Evolutionary conservation across 2,113 vertebrate species (phyloP).

Genomic region (Cavia aperea): DNA sequence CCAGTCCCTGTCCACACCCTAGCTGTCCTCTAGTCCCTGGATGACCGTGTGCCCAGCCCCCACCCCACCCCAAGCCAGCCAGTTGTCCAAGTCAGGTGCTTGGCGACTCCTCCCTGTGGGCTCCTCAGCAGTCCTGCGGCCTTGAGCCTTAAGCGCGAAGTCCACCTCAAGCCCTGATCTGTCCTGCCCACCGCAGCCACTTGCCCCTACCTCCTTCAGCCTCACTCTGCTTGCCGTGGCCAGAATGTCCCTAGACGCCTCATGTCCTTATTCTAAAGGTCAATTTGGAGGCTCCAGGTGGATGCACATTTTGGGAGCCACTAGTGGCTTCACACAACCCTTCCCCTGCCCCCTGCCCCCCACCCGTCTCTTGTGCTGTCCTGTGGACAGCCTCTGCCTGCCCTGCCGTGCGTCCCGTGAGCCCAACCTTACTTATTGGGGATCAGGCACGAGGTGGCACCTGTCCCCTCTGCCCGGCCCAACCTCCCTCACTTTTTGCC

Average conservation of each 20-base stretch:
- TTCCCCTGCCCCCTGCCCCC: background rate
- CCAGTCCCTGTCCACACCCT: background rate
- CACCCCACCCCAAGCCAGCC: background rate
- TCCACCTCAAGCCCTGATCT: background rate
- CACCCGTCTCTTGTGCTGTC: fast-evolving
- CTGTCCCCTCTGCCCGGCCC: background rate
- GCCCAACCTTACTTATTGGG: background rate
- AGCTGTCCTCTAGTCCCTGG: background rate
- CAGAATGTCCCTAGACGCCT: background rate
- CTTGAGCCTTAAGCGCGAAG: conserved; percentile 43
- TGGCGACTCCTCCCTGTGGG: background rate
- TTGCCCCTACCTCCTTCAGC: background rate
- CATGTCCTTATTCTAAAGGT: background rate
- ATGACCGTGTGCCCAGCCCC: background rate
- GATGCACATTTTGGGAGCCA: background rate
- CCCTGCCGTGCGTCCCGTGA: too few species aligned
- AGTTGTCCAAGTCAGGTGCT: background rate
- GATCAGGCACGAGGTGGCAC: background rate
- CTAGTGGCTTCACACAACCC: background rate
- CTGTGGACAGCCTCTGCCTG: background rate
- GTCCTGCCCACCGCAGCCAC: background rate
- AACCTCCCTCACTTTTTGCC: background rate
- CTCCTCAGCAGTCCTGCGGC: background rate
- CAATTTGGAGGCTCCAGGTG: background rate
- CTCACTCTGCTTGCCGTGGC: background rate